These are phyloP conservation scores for Atethmia centrago DNA, from an alignment of 2,888 invertebrate species.

Conservation along the genomic window DNA sequence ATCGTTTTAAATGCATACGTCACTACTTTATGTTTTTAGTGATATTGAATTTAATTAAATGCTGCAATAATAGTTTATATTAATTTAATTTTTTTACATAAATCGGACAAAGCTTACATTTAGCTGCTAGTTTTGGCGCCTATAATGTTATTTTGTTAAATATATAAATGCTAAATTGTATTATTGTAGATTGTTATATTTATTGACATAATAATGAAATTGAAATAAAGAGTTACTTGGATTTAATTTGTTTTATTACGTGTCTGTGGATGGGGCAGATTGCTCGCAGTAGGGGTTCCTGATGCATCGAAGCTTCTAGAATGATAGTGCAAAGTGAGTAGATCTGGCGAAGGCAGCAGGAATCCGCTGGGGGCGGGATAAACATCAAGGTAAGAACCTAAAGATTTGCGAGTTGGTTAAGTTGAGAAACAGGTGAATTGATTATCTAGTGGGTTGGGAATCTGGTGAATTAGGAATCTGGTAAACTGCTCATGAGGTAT, in stretches of 20 bases:
- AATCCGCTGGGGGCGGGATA: not conserved
- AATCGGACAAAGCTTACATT: constrained; percentile 20
- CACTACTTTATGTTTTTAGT: not conserved
- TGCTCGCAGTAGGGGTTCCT: not conserved
- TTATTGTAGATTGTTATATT: constrained; percentile 50
- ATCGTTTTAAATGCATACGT: constrained; percentile 18
- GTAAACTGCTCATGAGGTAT: too few relatives aligned
- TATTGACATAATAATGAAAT: constrained; percentile 43
- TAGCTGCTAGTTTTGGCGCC: constrained; percentile 34
- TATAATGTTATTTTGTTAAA: constrained; percentile 9
- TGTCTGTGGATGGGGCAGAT: not conserved
- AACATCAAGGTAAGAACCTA: too few relatives aligned
- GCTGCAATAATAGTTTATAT: not conserved
- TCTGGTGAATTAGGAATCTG: too few relatives aligned
- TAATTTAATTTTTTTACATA: not conserved
- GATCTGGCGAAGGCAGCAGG: not conserved
- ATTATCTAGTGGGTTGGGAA: too few relatives aligned
- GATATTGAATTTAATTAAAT: constrained; percentile 16
- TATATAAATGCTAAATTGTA: constrained; percentile 26
- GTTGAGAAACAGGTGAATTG: too few relatives aligned
- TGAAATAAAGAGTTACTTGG: constrained; percentile 47
- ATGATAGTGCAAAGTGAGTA: not conserved
- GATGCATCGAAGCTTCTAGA: not conserved
- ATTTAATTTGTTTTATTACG: constrained; percentile 30
- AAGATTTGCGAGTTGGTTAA: too few relatives aligned